Evolutionary conservation across 1,140 invertebrate species (phyloP).

Genomic region (Eumaeus atala): DNA sequence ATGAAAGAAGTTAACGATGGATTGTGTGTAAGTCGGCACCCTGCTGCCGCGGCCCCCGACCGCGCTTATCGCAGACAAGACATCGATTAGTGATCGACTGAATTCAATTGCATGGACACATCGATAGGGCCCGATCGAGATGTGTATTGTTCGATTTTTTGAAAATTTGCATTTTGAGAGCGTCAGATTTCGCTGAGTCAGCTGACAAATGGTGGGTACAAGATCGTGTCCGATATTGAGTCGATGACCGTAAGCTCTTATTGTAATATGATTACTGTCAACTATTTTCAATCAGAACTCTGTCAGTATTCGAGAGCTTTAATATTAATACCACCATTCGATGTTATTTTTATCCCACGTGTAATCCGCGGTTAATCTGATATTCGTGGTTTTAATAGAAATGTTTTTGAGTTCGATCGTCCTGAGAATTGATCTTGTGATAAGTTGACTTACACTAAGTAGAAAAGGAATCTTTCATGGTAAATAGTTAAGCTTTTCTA

Average conservation of each 20-base stretch:
- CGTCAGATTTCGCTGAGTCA: conserved; percentile 70
- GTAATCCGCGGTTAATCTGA: conserved; percentile 6
- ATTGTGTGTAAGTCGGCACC: conserved; percentile 74
- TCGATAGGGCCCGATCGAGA: conserved; percentile 66
- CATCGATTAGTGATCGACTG: conserved; percentile 74
- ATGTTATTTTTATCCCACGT: neutral
- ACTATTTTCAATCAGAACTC: conserved; percentile 32
- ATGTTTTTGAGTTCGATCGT: conserved; percentile 1
- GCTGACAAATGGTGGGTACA: conserved; percentile 70
- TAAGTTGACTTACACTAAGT: too few species aligned
- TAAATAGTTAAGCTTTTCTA: too few species aligned
- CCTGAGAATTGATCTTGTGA: neutral
- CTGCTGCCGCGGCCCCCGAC: conserved; percentile 70
- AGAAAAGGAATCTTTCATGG: too few species aligned
- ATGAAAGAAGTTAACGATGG: conserved; percentile 74
- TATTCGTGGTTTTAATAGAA: conserved; percentile 9
- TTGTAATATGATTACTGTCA: conserved; percentile 71
- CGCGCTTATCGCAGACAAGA: conserved; percentile 70
- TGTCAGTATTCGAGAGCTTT: conserved; percentile 15
- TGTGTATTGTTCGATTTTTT: conserved; percentile 67
- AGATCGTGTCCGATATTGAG: conserved; percentile 62
- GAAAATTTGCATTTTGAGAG: conserved; percentile 73
- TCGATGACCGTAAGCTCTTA: conserved; percentile 71
- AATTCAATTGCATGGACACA: conserved; percentile 72
- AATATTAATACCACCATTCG: conserved; percentile 12